Percentiles rank a stretch among this genome's conserved stretches.
These are phyloP conservation scores for Ochotona princeps DNA, from an alignment of 2,113 vertebrate species.

Conservation along the genomic window DNA sequence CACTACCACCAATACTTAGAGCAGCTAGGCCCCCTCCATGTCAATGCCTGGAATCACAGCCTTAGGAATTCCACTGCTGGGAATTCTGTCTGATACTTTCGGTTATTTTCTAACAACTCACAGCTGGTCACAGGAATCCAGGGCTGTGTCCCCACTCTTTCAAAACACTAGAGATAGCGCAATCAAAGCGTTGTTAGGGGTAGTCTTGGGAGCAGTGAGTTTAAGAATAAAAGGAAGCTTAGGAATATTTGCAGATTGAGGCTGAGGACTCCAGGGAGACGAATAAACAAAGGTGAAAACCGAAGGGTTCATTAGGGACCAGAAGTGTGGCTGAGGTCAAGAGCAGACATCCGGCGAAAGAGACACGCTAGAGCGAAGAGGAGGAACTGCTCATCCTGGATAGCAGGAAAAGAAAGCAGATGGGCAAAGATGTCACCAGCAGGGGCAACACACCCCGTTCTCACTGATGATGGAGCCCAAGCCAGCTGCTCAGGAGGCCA, in stretches of 20 bases:
- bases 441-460: background rate
- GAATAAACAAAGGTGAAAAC: background rate
- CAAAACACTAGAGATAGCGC: background rate
- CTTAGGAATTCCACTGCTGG: background rate
- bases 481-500: background rate
- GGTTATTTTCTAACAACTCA: conserved; percentile 52
- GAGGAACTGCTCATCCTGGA: background rate
- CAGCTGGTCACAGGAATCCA: conserved; percentile 33
- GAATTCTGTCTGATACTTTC: background rate
- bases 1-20: too few relatives aligned
- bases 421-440: background rate
- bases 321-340: background rate
- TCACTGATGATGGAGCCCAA: background rate
- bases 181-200: background rate
- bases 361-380: background rate
- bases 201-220: background rate
- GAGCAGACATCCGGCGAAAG: background rate
- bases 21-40: background rate
- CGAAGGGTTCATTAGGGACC: background rate
- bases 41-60: too few relatives aligned
- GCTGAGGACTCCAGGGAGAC: background rate
- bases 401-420: background rate
- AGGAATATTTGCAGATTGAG: background rate
- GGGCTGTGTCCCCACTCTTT: background rate
- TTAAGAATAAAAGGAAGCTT: background rate